Evolutionary conservation across 2,797 vertebrate genomes (phyloP), one percentile per base, ranked within the genome.

Genomic region (Cephalopachus bancanus): DNA sequence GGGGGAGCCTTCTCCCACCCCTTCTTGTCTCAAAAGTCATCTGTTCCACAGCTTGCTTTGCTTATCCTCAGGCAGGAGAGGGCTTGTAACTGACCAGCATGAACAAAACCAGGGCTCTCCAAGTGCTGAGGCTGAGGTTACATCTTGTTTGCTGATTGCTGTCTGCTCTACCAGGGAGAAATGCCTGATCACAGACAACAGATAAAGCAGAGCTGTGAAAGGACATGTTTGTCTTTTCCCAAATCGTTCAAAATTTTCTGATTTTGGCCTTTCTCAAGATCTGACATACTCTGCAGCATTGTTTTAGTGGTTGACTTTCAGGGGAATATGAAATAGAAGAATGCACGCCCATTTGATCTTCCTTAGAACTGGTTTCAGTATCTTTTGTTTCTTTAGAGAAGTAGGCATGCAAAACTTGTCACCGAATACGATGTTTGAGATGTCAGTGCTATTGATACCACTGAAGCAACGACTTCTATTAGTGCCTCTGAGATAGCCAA

Each of bases 371-470:
- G 33, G 28, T 55, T 19, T 22, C 3, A 1, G 14, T 22, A 19
- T 33, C 65, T 74, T 89, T 59, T n/a, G 7, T 33, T 83, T 64
- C 30, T 67, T 59, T 74, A 76, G 59, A 83, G 80, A 64, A 83
- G 17, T 26, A 7, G n/a, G 33, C 22, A 51, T n/a, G 4, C 1
- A 15, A 65, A 24, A 19, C 24, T 72, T 10, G 10, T 64, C 91
- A n/a, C 10, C 72, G 75, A 0, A 20, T 60, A 2, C 4, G 19
- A 10, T 22, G 12, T 71, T 24, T 75, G 62, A 65, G 81, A 59
- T 55, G 33, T 65, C 12, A 1, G 20, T 14, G 17, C 30, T 20
- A 0, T 4, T 10, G 19, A 24, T 8, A 6, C 2, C 22, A 7
- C 10, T 8, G 8, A 15, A 28, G 5, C 62, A 10, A 14, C 12